These are phyloP conservation scores for Temnothorax ravouxi DNA, from an alignment of 2,888 invertebrate species.

Conservation along the genomic window DNA sequence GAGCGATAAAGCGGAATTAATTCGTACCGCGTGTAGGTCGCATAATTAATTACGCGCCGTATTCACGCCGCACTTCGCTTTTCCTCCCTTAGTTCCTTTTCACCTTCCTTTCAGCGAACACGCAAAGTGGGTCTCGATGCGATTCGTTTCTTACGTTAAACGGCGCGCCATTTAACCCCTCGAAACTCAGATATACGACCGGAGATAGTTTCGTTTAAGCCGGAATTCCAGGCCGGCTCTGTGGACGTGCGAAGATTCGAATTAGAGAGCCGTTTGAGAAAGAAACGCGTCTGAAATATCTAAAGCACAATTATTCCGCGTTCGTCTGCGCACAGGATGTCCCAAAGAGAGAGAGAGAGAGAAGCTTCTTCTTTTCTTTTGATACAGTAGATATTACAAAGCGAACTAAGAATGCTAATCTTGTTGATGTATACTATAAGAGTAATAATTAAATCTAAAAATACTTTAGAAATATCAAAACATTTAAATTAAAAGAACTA, in stretches of 20 bases:
- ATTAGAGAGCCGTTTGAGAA: constrained; percentile 55
- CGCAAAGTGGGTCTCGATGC: constrained; percentile 40
- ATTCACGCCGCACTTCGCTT: constrained; percentile 6
- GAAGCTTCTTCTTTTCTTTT: too few species aligned
- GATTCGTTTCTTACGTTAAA: constrained; percentile 58
- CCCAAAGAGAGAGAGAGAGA: too few species aligned
- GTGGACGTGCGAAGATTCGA: constrained; percentile 53
- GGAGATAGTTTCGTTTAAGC: constrained; percentile 58
- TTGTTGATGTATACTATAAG: neutral
- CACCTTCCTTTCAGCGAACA: constrained; percentile 14
- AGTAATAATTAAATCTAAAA: constrained; percentile 26
- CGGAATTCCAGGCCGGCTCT: constrained; percentile 47
- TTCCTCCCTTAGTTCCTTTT: constrained; percentile 3
- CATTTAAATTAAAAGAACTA: neutral
- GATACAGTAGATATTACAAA: constrained; percentile 27
- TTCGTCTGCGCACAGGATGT: neutral
- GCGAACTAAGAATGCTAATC: constrained; percentile 37
- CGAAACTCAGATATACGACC: constrained; percentile 54
- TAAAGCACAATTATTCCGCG: constrained; percentile 41
- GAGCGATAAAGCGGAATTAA: constrained; percentile 44
- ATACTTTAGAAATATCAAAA: neutral
- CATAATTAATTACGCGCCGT: constrained; percentile 53
- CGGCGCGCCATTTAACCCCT: constrained; percentile 49
- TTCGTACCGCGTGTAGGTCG: constrained; percentile 46
- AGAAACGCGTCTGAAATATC: constrained; percentile 56